These are phyloP conservation scores for Zosterops borbonicus DNA, from an alignment of 2,113 vertebrate species.

Conservation along the genomic window DNA sequence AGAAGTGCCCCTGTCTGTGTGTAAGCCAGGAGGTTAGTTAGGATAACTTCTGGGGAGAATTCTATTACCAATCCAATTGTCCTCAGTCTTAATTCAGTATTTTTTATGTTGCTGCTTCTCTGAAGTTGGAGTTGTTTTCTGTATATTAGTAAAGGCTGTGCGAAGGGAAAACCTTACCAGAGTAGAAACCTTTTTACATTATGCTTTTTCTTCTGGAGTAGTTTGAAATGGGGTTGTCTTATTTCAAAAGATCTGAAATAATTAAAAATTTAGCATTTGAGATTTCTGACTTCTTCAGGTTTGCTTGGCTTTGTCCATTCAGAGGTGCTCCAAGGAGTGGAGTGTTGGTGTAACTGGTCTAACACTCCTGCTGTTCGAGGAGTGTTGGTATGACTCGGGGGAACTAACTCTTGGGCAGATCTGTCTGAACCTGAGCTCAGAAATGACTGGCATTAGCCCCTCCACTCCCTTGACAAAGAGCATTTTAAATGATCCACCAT, in stretches of 20 bases:
- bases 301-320: not conserved
- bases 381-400: not conserved
- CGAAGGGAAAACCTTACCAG: not conserved
- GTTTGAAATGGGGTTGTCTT: not conserved
- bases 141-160: not conserved
- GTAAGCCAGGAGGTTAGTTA: not conserved
- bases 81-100: not conserved
- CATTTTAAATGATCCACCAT: not conserved
- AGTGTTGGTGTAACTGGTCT: not conserved
- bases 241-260: not conserved
- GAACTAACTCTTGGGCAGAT: not conserved
- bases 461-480: not conserved
- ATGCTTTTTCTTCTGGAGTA: not conserved
- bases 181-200: not conserved
- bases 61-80: not conserved
- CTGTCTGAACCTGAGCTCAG: not conserved
- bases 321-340: not conserved
- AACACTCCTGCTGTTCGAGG: not conserved
- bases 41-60: not conserved
- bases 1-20: accelerated
- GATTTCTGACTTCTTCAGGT: not conserved
- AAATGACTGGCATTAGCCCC: not conserved
- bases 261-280: not conserved
- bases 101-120: not conserved
- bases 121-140: not conserved